Conservation (phyloP, 2,888 invertebrate genomes). For the Agelastica alni region DNA sequence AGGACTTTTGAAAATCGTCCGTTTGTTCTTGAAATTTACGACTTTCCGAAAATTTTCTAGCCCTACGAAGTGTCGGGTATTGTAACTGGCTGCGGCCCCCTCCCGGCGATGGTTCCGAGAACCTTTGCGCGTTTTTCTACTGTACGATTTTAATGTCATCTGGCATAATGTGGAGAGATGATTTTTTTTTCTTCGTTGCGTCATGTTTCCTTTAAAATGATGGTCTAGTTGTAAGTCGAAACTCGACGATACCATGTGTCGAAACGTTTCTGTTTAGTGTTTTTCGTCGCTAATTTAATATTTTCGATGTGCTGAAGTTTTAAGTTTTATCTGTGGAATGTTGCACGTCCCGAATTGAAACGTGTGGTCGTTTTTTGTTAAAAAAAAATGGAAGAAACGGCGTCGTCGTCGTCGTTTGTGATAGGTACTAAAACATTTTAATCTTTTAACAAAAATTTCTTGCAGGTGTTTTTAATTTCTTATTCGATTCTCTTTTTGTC, state of each 20-base stretch:
- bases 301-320: too few relatives aligned
- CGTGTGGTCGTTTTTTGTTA: too few relatives aligned
- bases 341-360: not conserved
- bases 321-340: not conserved
- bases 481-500: too few relatives aligned
- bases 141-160: constrained; percentile 19
- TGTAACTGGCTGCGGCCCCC: not conserved
- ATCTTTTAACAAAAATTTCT: too few relatives aligned
- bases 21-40: constrained; percentile 21
- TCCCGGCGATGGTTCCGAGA: constrained; percentile 18
- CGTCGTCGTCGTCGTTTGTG: too few relatives aligned
- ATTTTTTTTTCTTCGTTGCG: constrained; percentile 22
- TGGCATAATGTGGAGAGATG: constrained; percentile 26
- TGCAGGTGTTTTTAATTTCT: too few relatives aligned
- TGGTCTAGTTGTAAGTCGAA: constrained; percentile 8
- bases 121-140: constrained; percentile 12
- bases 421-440: too few relatives aligned
- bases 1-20: not conserved
- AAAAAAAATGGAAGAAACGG: too few relatives aligned
- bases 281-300: constrained; percentile 3
- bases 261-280: constrained; percentile 8
- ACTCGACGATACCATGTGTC: constrained; percentile 27
- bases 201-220: constrained; percentile 21
- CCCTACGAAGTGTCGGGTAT: constrained; percentile 8
- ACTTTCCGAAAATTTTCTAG: constrained; percentile 14